These are phyloP conservation scores for Microplitis demolitor DNA, from an alignment of 1,140 invertebrate species.

Conservation along the genomic window DNA sequence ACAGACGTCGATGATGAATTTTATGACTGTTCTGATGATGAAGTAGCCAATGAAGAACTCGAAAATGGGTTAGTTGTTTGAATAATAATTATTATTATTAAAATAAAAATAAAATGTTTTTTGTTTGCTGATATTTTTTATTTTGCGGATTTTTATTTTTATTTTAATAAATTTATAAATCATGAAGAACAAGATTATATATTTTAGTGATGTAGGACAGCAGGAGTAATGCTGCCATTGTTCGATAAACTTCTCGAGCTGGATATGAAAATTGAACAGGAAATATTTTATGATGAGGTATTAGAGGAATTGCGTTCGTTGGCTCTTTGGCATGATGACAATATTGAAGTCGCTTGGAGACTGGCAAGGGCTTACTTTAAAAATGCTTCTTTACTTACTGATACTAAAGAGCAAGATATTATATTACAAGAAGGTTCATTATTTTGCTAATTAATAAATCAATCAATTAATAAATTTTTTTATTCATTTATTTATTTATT, in stretches of 20 bases:
- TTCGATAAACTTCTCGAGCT: constrained; percentile 39
- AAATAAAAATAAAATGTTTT: constrained; percentile 4
- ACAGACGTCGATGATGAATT: constrained; percentile 60
- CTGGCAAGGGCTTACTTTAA: constrained; percentile 70
- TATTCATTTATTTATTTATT: constrained; percentile 15
- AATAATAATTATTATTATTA: not conserved
- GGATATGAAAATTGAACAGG: constrained; percentile 43
- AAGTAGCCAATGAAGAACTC: constrained; percentile 41
- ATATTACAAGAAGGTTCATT: constrained; percentile 65
- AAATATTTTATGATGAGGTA: constrained; percentile 38
- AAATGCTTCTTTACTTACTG: constrained; percentile 57
- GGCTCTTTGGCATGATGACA: constrained; percentile 50
- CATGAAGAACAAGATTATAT: constrained; percentile 53
- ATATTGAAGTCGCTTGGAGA: constrained; percentile 70
- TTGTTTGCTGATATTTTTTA: constrained; percentile 22
- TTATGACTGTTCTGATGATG: constrained; percentile 58
- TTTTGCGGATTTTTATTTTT: constrained; percentile 10
- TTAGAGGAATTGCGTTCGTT: constrained; percentile 52
- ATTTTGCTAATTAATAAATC: not conserved
- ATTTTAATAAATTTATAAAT: constrained; percentile 30
- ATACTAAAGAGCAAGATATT: constrained; percentile 62
- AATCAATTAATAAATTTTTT: not conserved
- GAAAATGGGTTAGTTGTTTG: constrained; percentile 48
- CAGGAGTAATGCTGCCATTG: constrained; percentile 40
- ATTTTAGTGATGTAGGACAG: constrained; percentile 58